Percentiles rank a stretch among this genome's conserved stretches.
Evolutionary conservation across 1,140 invertebrate species (phyloP).

Genomic region (Drosophila pachea): DNA sequence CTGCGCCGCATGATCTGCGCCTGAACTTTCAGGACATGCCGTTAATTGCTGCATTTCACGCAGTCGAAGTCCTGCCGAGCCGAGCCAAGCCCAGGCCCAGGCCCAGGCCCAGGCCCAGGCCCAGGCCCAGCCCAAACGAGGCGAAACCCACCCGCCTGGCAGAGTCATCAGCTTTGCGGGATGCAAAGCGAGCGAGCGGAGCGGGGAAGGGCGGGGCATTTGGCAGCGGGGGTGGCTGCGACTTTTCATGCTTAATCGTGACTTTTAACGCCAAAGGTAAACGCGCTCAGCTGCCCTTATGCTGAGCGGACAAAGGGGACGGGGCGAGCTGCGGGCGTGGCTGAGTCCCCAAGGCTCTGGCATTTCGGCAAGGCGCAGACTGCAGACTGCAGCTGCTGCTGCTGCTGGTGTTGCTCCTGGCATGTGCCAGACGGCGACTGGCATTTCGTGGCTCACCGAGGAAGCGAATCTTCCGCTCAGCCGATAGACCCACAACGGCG

Average conservation of each 20-base stretch:
- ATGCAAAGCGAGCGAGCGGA: conserved; percentile 22
- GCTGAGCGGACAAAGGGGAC: conserved; percentile 5
- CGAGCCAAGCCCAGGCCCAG: conserved; percentile 40
- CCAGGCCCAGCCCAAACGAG: conserved; percentile 9
- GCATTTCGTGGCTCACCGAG: conserved; percentile 33
- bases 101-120: conserved; percentile 28
- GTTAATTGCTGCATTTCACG: conserved; percentile 77
- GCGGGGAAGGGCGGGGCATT: not conserved
- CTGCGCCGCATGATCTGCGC: conserved; percentile 29
- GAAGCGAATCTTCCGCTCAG: conserved; percentile 48
- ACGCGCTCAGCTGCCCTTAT: conserved; percentile 31
- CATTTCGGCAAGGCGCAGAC: conserved; percentile 33
- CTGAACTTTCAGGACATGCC: conserved; percentile 30
- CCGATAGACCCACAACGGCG: conserved; percentile 45
- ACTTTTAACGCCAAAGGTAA: conserved; percentile 65
- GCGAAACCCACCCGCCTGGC: not conserved
- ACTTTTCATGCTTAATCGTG: conserved; percentile 59
- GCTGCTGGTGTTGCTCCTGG: not conserved
- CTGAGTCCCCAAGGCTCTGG: conserved; percentile 54
- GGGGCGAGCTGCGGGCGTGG: conserved; percentile 40
- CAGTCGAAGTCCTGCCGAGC: conserved; percentile 50
- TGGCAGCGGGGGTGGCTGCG: conserved; percentile 30
- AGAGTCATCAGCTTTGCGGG: conserved; percentile 13
- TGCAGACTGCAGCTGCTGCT: conserved; percentile 42
- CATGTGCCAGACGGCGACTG: conserved; percentile 35